Conservation (phyloP, 2,797 vertebrate species). For the Scarus forsteni region DNA sequence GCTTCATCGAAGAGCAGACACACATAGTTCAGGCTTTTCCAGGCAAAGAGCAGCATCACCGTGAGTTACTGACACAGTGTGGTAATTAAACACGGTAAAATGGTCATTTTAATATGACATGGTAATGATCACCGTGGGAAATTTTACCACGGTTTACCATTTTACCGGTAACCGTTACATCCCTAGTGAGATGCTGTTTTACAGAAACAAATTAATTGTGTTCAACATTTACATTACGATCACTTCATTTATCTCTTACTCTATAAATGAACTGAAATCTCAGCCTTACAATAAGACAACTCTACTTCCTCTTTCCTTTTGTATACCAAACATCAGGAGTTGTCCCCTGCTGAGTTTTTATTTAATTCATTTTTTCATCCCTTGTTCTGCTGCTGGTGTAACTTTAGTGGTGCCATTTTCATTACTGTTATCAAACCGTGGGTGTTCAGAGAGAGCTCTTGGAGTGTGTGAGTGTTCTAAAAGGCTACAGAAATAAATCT, state of each 20-base stretch:
- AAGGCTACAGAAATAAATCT: constrained; percentile 11
- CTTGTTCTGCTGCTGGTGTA: constrained; percentile 20
- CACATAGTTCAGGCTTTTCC: too few species aligned
- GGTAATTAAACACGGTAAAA: too few species aligned
- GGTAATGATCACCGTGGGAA: too few species aligned
- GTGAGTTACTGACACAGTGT: too few species aligned
- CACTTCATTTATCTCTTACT: neutral
- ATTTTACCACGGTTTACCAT: too few species aligned
- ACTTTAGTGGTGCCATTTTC: constrained; percentile 42
- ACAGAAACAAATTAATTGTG: neutral
- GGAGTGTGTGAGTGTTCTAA: constrained; percentile 21
- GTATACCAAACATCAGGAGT: constrained; percentile 14
- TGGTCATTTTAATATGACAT: too few species aligned
- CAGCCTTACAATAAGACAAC: neutral
- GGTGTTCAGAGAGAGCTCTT: constrained; percentile 29
- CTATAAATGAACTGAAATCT: neutral
- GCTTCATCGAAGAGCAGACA: too few species aligned
- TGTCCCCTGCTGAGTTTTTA: constrained; percentile 7
- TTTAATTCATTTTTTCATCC: neutral
- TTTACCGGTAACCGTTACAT: too few species aligned
- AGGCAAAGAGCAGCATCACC: too few species aligned
- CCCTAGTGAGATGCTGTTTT: constrained; percentile 1
- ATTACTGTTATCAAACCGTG: constrained; percentile 38
- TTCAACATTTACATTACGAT: neutral
- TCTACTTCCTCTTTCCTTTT: neutral